Base-by-base conservation (phyloP, 2,888 invertebrate species). In the Cheilosia soror region DNA sequence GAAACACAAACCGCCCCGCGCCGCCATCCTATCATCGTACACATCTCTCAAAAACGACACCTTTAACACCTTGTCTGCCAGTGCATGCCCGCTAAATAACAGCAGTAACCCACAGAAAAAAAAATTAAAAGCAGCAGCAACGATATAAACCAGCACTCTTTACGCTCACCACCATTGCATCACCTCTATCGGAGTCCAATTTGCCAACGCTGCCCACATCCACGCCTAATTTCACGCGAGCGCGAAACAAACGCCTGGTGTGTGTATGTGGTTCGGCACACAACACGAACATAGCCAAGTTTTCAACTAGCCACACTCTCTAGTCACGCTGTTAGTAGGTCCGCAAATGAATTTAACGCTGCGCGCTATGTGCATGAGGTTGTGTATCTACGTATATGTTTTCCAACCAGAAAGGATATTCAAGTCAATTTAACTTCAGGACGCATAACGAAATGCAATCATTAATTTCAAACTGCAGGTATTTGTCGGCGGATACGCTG, bases 401-500 rank as follows among this genome's bases (percentile, higher is more conserved):
- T 9, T 25, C 33, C 13, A 11, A 62, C 40, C 60, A 71, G 11
- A 83, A 78, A 78, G 83, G 83, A 83, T 81, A 81, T 81, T 80
- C 85, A 80, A 85, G 85, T 85, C 77, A 73, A 85, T 85, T 85
- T 77, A 81, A 81, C 81, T 77, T 77, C 66, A 62, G 76, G 71
- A 63, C 79, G 77, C 76, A 72, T 72, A 85, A 77, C 81, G 76
- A 81, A 85, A 85, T 81, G 81, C 68, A 85, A 85, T 81, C 85
- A 85, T 81, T 85, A 85, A 85, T 81, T 80, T 68, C 85, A 68
- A 85, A 81, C 85, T 85, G 77, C 85, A 85, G 85, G 85, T 81
- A 85, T 81, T 77, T 81, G 78, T 33, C 47, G 58, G 80, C 75
- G 75, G 79, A 80, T 76, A 66, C 27, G 33, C 80, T 49, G 53